Evolutionary conservation across 2,888 invertebrate genomes (phyloP), one percentile per base, ranked within the genome.

Genomic region (Lasioglossum vierecki): DNA sequence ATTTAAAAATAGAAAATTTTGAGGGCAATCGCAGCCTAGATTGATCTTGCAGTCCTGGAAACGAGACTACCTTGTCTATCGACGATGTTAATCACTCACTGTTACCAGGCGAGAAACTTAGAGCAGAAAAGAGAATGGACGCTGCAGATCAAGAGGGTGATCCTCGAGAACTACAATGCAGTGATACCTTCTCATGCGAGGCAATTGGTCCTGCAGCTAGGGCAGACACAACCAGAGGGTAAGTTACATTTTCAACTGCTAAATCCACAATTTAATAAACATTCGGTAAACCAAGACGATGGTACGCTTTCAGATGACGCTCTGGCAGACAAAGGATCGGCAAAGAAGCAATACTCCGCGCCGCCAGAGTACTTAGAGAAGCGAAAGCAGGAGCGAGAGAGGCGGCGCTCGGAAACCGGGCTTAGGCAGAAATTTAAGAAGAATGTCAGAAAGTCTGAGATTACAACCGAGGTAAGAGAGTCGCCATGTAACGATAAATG

Each of bases 111-210:
- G 22, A 95, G 97, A 74, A 98, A 97, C 90, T 96, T 97, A 78
- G 97, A 98, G 77, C 98, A 98, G 95, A 99, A 99, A 95, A 96
- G 98, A 81, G 98, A 98, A 94, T 97, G 98, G 98, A 97, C 97
- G 87, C 95, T 97, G 86, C 97, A 97, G 93, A 96, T 98, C 89
- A 98, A 98, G 93, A 96, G 98, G 95, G 98, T 99, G 60, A 99
- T 99, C 94, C 95, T 99, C 91, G 99, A 99, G 94, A 99, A 99
- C 95, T 99, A 98, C 95, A 97, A 97, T 87, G 98, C 97, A 0
- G 98, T 98, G 88, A 99, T 99, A 93, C 99, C 99, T n/a, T 97
- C 97, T 80, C 98, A 99, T 93, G 99, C 99, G 26, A 97, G 98
- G 91, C 98, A 99, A 93, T 96, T 99, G 78, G 98, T 99, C 74